These are phyloP conservation scores for Spermophilus dauricus DNA, from an alignment of 2,113 vertebrate species.

Conservation along the genomic window DNA sequence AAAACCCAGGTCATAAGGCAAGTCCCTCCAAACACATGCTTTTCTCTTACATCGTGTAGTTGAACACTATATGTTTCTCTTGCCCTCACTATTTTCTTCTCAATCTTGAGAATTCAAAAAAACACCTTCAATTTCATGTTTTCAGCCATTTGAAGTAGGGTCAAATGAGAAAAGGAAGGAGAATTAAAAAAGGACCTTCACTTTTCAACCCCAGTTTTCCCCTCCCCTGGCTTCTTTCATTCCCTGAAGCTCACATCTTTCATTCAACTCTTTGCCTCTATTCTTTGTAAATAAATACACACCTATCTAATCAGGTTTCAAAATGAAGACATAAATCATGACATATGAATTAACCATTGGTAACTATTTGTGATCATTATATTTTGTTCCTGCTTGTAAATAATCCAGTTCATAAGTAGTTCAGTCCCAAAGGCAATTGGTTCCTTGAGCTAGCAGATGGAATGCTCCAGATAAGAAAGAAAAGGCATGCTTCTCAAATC, in stretches of 20 bases:
- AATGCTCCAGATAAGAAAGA: constrained; percentile 61
- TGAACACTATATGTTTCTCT: background rate
- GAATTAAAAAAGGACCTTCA: background rate
- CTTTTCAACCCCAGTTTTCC: background rate
- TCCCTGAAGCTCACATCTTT: constrained; percentile 29
- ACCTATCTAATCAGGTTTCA: constrained; percentile 57
- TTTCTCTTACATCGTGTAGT: background rate
- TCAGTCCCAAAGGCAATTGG: constrained; percentile 60
- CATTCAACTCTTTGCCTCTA: background rate
- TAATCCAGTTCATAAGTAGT: constrained; percentile 54
- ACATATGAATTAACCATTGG: constrained; percentile 54
- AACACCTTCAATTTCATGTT: background rate
- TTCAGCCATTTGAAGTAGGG: constrained; percentile 40
- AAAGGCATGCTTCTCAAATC: constrained; percentile 26
- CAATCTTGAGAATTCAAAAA: constrained; percentile 45
- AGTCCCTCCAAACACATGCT: constrained; percentile 57
- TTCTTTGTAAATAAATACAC: constrained; percentile 47
- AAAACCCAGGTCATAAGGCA: constrained; percentile 38
- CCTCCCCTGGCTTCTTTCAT: constrained; percentile 6
- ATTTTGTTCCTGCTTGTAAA: constrained; percentile 67
- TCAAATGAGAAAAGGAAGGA: background rate
- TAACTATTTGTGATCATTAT: constrained; percentile 49
- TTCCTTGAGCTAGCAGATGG: constrained; percentile 58
- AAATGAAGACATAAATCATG: constrained; percentile 64
- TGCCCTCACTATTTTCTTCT: constrained; percentile 21